Evolutionary conservation across 2,888 invertebrate genomes (phyloP).

Genomic region (Coelogynopora nodosa): DNA sequence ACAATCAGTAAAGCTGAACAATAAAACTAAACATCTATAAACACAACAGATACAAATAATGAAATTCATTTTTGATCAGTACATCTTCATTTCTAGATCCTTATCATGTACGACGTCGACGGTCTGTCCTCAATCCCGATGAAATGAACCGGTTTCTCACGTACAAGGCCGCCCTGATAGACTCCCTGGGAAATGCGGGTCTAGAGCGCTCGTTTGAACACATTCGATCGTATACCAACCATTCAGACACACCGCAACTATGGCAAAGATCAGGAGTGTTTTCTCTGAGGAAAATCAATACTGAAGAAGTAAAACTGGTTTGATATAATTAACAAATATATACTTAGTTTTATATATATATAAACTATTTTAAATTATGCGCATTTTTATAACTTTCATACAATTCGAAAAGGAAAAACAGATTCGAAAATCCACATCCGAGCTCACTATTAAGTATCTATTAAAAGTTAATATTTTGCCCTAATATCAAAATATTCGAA

Average conservation of each 20-base stretch:
- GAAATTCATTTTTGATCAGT: too few species aligned
- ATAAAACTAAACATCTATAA: too few species aligned
- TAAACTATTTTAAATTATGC: too few species aligned
- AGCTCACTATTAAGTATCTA: too few species aligned
- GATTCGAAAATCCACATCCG: neutral
- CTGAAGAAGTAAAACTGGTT: neutral
- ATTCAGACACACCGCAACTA: constrained; percentile 52
- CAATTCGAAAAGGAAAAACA: too few species aligned
- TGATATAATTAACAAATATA: too few species aligned
- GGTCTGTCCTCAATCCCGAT: constrained; percentile 49
- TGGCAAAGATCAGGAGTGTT: constrained; percentile 51
- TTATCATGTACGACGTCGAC: constrained; percentile 49
- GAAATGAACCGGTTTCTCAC: constrained; percentile 49
- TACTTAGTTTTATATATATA: too few species aligned
- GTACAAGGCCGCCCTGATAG: constrained; percentile 50
- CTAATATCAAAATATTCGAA: too few species aligned
- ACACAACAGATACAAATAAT: too few species aligned
- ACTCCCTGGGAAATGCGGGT: constrained; percentile 52
- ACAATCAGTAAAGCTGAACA: too few species aligned
- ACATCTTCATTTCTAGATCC: constrained; percentile 51
- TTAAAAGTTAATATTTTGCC: too few species aligned
- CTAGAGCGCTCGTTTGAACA: constrained; percentile 50
- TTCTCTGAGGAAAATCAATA: neutral
- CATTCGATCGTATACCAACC: constrained; percentile 52
- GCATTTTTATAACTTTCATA: too few species aligned